Evolutionary conservation across 2,113 vertebrate species (phyloP), one percentile per base, ranked within the genome.

Genomic region (Nettapus auritus): DNA sequence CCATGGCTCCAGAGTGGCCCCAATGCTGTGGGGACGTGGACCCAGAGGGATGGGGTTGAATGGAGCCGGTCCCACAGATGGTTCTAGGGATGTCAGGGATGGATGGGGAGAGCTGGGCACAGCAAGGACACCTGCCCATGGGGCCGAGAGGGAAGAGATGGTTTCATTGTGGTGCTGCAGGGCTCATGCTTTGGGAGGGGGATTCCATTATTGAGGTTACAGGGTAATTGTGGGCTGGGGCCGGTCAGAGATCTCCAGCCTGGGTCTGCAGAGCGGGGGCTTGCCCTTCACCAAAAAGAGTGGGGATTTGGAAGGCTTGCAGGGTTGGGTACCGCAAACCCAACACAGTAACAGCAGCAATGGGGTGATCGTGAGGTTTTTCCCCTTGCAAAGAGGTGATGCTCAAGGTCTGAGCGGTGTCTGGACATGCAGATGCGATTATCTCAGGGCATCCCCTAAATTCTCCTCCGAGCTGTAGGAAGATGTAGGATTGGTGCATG

Each of bases 51-150:
- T 2, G 42, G 48, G 62, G 13, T 71, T 1, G 1, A 53, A 55
- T 0, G 1, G 50, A 11, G 31, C 56, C 25, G 0, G 34, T 64
- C n/a, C 52, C 3, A 3, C 2, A 11, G 50, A 4, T 4, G 20
- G n/a, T 36, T 44, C 38, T 34, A 15, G 26, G 20, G 40, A 4
- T 3, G 4, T 9, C 52, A 17, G 59, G 59, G n/a, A 19, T 22
- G 18, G 23, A 50, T 44, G 44, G 33, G 67, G 44, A 11, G 25
- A 70, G 18, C 11, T 8, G 11, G 68, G 23, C 20, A 36, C 50
- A 52, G 23, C 13, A 13, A 0, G 1, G 52, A 38, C n/a, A n/a
- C 25, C 48, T 34, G 13, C 13, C 21, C 2, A 5, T 57, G 22
- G 7, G 26, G 28, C 22, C 26, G 70, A 9, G 82, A 11, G 21